These are phyloP conservation scores for Latrodectus hesperus DNA, from an alignment of 2,888 invertebrate species.

Conservation along the genomic window DNA sequence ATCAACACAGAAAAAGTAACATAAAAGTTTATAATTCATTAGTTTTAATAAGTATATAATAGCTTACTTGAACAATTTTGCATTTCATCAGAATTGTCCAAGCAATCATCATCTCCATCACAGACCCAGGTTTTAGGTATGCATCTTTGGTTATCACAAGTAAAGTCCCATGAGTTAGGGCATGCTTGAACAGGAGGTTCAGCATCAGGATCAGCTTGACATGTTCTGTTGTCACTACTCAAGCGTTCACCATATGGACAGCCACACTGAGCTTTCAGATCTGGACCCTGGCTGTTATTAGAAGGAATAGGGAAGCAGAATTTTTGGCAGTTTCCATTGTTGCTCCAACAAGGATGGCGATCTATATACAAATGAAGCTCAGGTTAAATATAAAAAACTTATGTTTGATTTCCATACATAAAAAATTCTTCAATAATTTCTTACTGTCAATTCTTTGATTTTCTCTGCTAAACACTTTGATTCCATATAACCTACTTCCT, in stretches of 20 bases:
- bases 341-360: constrained; percentile 86
- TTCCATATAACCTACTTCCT: constrained; percentile 91
- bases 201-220: constrained; percentile 86
- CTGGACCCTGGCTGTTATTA: constrained; percentile 75
- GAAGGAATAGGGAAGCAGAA: constrained; percentile 93
- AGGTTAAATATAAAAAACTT: too few species aligned
- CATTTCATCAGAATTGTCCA: constrained; percentile 95
- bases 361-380: constrained; percentile 67
- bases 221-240: constrained; percentile 80
- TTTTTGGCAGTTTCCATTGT: constrained; percentile 94
- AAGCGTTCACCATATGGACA: constrained; percentile 95
- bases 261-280: constrained; percentile 84
- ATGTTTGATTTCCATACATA: too few species aligned
- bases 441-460: constrained; percentile 72
- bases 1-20: neutral
- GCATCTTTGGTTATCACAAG: constrained; percentile 92
- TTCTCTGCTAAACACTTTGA: constrained; percentile 80
- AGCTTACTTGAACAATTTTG: constrained; percentile 90
- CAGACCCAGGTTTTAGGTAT: constrained; percentile 96
- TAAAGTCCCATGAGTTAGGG: constrained; percentile 93
- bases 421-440: neutral
- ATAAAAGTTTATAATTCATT: neutral
- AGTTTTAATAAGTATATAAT: neutral
- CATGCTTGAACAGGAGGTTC: constrained; percentile 92
- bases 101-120: constrained; percentile 95